Evolutionary conservation across 2,888 invertebrate genomes (phyloP), one percentile per base, ranked within the genome.

Genomic region (Calliphora vomitoria): DNA sequence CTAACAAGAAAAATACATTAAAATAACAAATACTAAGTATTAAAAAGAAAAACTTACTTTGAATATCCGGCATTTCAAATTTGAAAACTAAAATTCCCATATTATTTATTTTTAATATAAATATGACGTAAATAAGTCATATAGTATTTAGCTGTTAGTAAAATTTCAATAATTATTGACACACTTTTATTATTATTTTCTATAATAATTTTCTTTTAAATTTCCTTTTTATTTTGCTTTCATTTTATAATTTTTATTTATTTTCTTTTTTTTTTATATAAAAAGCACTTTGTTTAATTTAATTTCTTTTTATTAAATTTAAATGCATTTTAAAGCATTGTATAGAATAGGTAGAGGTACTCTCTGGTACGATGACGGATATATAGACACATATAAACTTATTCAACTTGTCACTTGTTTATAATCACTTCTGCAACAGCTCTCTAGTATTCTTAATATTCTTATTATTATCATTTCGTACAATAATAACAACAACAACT

Each of bases 351-450:
- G 44, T 13, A 11, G 13, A 41, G 78, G 74, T 60, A 85, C 85
- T 75, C 53, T 62, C n/a, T 80, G 74, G 74, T 85, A 85, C 85
- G 68, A 68, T 66, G 58, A 60, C 78, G 58, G 64, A 47, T n/a
- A n/a, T n/a, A n/a, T 11, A 68, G 18, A 18, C 78, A 25, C 25
- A 25, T 66, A 66, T 13, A 0, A 0, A 13, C 13, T 8, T 8
- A 74, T 62, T 82, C 41, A 53, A 79, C 75, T 80, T 85, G 80
- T 85, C 85, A 85, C 75, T 81, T 85, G 85, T 85, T 85, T 69
- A 71, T 85, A 85, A 81, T 85, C 85, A 85, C 84, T 76, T 82
- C 47, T 66, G 41, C 6, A 55, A 64, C 55, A 60, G 35, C 53
- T 78, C 62, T 55, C 78, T 55, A 55, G 47, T 25, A 60, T 35